Evolutionary conservation across 2,888 invertebrate species (phyloP).

Genomic region (Monopis laevigella): DNA sequence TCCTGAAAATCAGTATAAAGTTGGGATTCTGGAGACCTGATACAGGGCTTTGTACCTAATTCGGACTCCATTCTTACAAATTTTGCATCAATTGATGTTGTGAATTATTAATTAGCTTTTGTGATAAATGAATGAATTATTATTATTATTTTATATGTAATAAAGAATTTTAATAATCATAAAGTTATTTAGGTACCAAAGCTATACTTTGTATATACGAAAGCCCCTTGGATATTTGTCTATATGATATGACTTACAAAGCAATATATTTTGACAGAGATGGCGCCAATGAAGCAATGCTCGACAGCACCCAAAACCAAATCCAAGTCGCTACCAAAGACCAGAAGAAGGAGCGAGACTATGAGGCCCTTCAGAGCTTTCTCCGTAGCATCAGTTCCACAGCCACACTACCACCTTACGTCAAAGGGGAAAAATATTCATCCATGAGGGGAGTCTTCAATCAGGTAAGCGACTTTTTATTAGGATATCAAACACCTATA

Average conservation of each 20-base stretch:
- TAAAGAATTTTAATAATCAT: too few species aligned
- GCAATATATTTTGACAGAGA: constrained; percentile 31
- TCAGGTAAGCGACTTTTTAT: constrained; percentile 33
- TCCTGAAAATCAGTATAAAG: too few species aligned
- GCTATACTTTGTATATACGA: too few species aligned
- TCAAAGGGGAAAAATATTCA: constrained; percentile 58
- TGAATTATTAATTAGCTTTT: too few species aligned
- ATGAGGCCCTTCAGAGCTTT: constrained; percentile 58
- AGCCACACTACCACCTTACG: constrained; percentile 57
- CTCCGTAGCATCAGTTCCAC: constrained; percentile 61
- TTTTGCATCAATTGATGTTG: too few species aligned
- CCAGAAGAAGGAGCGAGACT: constrained; percentile 47
- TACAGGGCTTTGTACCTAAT: too few species aligned
- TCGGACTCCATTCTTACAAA: too few species aligned
- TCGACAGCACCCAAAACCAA: constrained; percentile 30
- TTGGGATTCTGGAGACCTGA: too few species aligned
- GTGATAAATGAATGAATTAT: too few species aligned
- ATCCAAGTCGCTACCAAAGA: constrained; percentile 29
- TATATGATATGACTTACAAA: neutral
- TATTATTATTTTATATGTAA: too few species aligned
- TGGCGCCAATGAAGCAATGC: constrained; percentile 60
- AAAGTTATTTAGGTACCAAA: too few species aligned
- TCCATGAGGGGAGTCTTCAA: constrained; percentile 54
- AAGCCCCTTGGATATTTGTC: too few species aligned
- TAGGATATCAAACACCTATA: neutral